Conservation (phyloP, 2,113 vertebrate species). For the Daphoenositta chrysoptera region DNA sequence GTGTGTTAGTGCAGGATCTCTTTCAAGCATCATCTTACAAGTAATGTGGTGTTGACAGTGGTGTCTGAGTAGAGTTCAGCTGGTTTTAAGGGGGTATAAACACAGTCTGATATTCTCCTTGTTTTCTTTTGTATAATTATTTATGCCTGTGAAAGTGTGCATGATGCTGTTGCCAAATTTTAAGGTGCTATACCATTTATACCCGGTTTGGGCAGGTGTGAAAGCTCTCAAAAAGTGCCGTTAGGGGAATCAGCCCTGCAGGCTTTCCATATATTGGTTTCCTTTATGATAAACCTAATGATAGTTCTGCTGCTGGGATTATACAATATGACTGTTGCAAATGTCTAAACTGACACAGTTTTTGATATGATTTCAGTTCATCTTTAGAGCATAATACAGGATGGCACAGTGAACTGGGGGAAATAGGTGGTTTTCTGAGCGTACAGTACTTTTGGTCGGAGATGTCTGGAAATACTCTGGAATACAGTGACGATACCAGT, state of each 20-base stretch:
- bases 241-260: neutral
- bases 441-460: neutral
- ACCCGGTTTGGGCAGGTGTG: neutral
- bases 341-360: neutral
- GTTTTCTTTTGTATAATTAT: neutral
- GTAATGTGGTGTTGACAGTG: neutral
- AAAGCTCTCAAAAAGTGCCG: neutral
- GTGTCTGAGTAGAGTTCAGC: neutral
- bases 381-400: neutral
- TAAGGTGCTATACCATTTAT: neutral
- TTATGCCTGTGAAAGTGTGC: neutral
- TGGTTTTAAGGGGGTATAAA: neutral
- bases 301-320: neutral
- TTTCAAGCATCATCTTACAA: neutral
- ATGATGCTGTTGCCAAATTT: neutral
- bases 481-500: neutral
- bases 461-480: neutral
- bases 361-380: fast-evolving
- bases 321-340: neutral
- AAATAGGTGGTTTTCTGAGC: neutral
- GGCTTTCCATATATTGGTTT: neutral
- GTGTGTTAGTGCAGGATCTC: neutral
- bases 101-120: neutral
- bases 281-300: neutral
- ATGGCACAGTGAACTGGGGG: neutral